A percentile compares a stretch with the other conserved stretches of the same genome.
Evolutionary conservation across 2,888 invertebrate genomes (phyloP).

Genomic region (Chymomyza procnemis): DNA sequence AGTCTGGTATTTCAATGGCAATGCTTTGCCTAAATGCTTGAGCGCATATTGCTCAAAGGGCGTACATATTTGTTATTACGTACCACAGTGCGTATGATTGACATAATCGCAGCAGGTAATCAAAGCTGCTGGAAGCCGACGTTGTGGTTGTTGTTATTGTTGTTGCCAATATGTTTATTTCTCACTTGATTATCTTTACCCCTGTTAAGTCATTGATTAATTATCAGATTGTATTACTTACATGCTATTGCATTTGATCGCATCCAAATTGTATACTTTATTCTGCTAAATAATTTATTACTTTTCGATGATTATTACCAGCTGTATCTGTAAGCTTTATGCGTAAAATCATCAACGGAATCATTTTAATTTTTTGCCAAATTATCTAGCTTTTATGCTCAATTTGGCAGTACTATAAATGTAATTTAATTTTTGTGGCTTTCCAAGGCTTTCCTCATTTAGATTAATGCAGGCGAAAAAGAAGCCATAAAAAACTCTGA

Average conservation of each 20-base stretch:
- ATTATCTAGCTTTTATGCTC: neutral
- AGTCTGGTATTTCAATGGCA: neutral
- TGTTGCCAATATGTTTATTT: neutral
- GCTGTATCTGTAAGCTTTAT: neutral
- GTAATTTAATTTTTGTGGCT: neutral
- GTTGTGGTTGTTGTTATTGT: neutral
- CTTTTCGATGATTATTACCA: neutral
- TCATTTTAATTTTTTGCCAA: neutral
- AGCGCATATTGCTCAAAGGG: neutral
- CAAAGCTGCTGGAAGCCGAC: neutral
- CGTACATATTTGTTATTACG: constrained; percentile 15
- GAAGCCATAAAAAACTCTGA: neutral
- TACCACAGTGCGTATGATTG: constrained; percentile 63
- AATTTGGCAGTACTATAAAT: neutral
- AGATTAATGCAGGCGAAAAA: neutral
- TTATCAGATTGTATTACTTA: constrained; percentile 33
- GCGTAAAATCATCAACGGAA: neutral
- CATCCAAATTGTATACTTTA: constrained; percentile 35
- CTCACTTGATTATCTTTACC: neutral
- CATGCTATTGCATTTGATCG: neutral
- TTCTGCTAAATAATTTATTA: neutral
- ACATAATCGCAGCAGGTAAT: constrained; percentile 35
- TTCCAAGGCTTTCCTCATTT: neutral
- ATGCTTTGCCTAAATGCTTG: neutral
- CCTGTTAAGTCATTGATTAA: constrained; percentile 57